phyloP scores from a whole-genome alignment of 2,888 invertebrate genomes.

The Torymus aiolomorphi region DNA sequence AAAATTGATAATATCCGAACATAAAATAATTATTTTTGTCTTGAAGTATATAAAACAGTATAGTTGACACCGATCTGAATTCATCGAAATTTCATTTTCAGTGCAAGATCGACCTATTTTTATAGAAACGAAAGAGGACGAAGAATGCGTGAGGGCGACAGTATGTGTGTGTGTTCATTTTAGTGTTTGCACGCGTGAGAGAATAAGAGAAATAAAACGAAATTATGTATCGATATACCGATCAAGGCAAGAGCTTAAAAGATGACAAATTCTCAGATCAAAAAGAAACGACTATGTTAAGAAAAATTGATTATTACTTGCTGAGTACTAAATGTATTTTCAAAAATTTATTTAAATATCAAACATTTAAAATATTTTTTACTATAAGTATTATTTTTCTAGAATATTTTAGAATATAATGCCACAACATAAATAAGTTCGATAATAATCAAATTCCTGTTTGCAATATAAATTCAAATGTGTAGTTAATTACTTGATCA shows the following conservation, averaged over 20 bases:
- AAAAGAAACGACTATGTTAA: not conserved
- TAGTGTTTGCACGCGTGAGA: conserved; percentile 48
- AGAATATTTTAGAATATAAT: not conserved
- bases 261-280: conserved; percentile 22
- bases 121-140: conserved; percentile 28
- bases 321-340: conserved; percentile 4
- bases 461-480: no score
- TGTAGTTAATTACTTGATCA: not conserved
- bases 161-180: conserved; percentile 47
- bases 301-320: conserved; percentile 11
- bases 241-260: conserved; percentile 50
- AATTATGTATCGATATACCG: conserved; percentile 40
- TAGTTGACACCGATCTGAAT: not conserved
- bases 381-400: no score
- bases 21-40: no score
- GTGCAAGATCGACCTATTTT: conserved; percentile 15
- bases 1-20: no score
- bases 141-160: conserved; percentile 22
- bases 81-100: conserved; percentile 2
- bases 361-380: not conserved
- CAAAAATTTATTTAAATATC: conserved; percentile 3
- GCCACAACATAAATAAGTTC: not conserved
- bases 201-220: conserved; percentile 37
- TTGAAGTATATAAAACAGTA: not conserved
- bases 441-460: no score